A percentile compares a stretch with the other conserved stretches of the same genome.
Evolutionary conservation across 2,113 vertebrate species (phyloP).

Genomic region (Aythya baeri): DNA sequence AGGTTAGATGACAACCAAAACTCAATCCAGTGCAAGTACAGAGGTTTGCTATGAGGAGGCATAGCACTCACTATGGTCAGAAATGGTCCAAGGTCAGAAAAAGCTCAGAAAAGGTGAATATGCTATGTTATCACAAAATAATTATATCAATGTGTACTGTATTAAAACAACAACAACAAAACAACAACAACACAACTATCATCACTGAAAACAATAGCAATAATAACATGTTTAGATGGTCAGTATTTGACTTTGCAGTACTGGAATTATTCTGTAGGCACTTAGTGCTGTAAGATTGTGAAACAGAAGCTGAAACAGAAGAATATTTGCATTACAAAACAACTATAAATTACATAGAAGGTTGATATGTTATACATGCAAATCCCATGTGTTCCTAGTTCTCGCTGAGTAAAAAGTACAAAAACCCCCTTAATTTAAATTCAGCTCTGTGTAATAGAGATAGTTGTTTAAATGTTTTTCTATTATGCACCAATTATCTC

Average conservation of each 20-base stretch:
- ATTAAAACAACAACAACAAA: background rate
- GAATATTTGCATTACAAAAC: background rate
- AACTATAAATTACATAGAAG: background rate
- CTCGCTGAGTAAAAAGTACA: background rate
- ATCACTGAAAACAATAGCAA: background rate
- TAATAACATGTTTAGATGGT: background rate
- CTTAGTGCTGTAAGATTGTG: background rate
- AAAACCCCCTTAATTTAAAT: background rate
- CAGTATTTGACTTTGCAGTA: background rate
- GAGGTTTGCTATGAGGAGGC: background rate
- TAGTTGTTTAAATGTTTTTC: conserved; percentile 17
- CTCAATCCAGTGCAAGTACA: background rate
- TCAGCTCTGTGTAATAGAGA: background rate
- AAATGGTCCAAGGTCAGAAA: background rate
- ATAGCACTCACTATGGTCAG: too few species aligned
- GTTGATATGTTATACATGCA: background rate
- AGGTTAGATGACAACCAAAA: background rate
- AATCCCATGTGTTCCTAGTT: background rate
- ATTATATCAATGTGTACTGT: background rate
- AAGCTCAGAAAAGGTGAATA: background rate
- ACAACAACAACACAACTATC: background rate
- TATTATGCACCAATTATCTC: conserved; percentile 3
- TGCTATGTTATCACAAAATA: background rate
- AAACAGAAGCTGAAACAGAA: background rate
- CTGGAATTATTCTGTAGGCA: background rate